Base-by-base conservation (phyloP, 1,140 invertebrate genomes). In the Monomorium pharaonis region DNA sequence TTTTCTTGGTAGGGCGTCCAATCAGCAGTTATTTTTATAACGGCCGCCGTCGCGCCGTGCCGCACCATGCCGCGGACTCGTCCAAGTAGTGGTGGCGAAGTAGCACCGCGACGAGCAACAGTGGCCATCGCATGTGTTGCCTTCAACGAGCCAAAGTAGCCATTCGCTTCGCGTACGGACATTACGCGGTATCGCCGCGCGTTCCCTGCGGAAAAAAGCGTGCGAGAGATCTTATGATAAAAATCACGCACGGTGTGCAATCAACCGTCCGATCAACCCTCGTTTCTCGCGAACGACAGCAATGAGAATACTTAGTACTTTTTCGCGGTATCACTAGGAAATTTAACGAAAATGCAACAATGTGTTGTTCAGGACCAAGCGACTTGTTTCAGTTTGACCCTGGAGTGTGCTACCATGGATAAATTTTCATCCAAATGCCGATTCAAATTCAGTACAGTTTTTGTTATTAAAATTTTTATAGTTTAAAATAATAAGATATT, bases 1-100 rank as follows among this genome's bases (percentile, higher is more conserved):
- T 95, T 95, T 95, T 95, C 95, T 95, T 92, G 93, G 94, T 95
- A 95, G 92, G 93, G 93, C 94, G 94, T 94, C 92, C 94, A 94
- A 95, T 95, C 95, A 94, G 94, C 93, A 94, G 94, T 95, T 95
- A 95, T 95, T 95, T 95, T 95, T 95, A 94, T 94, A 95, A 95
- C 94, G 92, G 92, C 92, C 90, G 90, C 90, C 89, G 91, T 88
- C 90, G 88, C 90, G 86, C 86, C 89, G 88, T 84, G 63, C 78
- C 72, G 78, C 86, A 56, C 4, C 63, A 69, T 37, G 49, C 76
- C 86, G 76, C 65, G 62, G 56, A 67, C 70, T 84, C 72, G 84
- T 72, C 70, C 80, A 69, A 44, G 85, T 90, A 65, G 81, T 86
- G 60, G 77, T 86, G 87, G 70, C 42, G 80, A 60, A 63, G 63